Base-by-base conservation (phyloP, 2,888 invertebrate species). In the Agonum fuliginosum region DNA sequence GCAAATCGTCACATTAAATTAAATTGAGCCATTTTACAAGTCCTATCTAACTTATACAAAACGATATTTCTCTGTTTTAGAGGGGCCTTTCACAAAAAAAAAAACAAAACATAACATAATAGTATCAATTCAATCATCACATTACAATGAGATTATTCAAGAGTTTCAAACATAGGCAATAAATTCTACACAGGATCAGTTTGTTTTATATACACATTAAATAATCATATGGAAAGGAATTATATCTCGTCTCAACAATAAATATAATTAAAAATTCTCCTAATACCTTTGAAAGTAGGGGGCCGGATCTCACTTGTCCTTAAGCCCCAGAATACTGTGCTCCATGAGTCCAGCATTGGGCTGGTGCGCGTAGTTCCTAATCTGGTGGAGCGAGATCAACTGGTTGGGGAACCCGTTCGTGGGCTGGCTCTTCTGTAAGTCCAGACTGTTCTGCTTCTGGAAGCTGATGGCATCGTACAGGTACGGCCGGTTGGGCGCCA, bases 361-460 rank as follows among this genome's bases (percentile, higher is more conserved):
- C 85, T 97, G 97, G 86, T 96, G 96, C 80, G 96, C 96, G 88
- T 97, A 98, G 88, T 97, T 97, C 87, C 97, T 92, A 84, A 98
- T 98, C 89, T 98, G 97, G 88, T 98, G 97, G 82, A 98, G 90
- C 82, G 97, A 96, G 87, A 97, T 97, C 88, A 97, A 90, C 87
- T 97, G 97, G 87, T 97, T 97, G 78, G 97, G 97, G 87, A 97
- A 97, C 67, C 90, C 89, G 84, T 89, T 89, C 79, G 91, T 88
- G 78, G 88, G 89, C 86, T 93, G 93, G 81, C 87, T 87, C 79
- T 89, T 89, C 71, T 86, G 86, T 79, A 86, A 82, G 77, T 87
- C 86, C 78, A 88, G 80, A 83, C 87, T 82, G 84, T 91, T 87
- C 84, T 91, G 91, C 85, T 93, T 93, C 85, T 95, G 95, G 89